These are phyloP conservation scores for Limnothrissa miodon DNA, from an alignment of 2,113 vertebrate genomes.

Conservation along the genomic window DNA sequence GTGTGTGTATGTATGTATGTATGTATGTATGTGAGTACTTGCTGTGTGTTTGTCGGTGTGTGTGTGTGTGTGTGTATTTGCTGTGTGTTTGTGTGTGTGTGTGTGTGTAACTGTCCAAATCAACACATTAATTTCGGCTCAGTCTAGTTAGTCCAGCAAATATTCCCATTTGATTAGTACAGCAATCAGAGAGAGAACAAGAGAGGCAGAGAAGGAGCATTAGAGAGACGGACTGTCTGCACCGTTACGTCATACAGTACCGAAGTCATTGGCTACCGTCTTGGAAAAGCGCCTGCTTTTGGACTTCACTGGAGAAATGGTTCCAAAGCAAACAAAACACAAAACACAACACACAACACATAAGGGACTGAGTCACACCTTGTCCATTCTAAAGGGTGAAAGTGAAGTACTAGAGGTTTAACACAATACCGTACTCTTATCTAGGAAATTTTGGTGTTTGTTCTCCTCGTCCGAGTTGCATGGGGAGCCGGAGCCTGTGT, in stretches of 20 bases:
- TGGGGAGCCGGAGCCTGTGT: conserved; percentile 86
- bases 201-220: conserved; percentile 36
- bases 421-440: conserved; percentile 89
- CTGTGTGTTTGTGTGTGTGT: not conserved
- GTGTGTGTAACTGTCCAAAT: not conserved
- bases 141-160: conserved; percentile 36
- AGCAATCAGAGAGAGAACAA: conserved; percentile 49
- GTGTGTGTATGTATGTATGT: not conserved
- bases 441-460: conserved; percentile 89
- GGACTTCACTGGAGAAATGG: conserved; percentile 90
- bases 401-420: conserved; percentile 58
- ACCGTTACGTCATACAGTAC: conserved; percentile 70
- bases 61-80: not conserved
- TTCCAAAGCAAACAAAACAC: conserved; percentile 66
- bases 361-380: not conserved
- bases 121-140: not conserved
- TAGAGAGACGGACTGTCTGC: not conserved
- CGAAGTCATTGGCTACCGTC: conserved; percentile 83
- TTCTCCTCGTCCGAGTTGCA: conserved; percentile 93
- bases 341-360: conserved; percentile 37
- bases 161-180: conserved; percentile 39
- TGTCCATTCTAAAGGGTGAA: conserved; percentile 5
- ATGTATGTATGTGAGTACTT: not conserved
- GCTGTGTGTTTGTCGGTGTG: not conserved
- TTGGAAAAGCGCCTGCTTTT: conserved; percentile 98